Conservation (phyloP, 2,113 vertebrate species). For the Larimichthys polyactis region DNA sequence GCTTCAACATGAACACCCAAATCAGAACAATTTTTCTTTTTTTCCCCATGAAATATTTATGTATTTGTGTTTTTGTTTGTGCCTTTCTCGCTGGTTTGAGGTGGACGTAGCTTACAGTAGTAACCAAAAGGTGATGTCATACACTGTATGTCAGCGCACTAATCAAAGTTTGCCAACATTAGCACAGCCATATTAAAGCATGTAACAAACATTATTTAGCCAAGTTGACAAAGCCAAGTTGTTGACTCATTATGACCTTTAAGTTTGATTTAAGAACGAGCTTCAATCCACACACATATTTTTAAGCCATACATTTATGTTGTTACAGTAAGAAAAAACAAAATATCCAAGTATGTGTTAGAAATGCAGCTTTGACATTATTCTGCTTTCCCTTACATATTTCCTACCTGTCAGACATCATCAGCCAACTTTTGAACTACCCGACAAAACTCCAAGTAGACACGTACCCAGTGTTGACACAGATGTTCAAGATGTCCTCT, state of each 20-base stretch:
- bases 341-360: slow-evolving; percentile 8
- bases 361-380: slow-evolving; percentile 23
- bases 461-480: slow-evolving; percentile 69
- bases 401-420: slow-evolving; percentile 51
- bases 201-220: no score
- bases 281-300: slow-evolving; percentile 7
- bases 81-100: background rate
- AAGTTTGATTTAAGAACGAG: slow-evolving; percentile 16
- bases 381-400: slow-evolving; percentile 31
- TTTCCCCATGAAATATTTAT: background rate
- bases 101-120: background rate
- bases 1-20: background rate
- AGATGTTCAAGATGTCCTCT: slow-evolving; percentile 71
- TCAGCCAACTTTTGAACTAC: slow-evolving; percentile 29
- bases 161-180: no score
- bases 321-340: background rate
- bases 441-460: slow-evolving; percentile 30
- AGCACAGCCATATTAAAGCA: background rate
- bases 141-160: background rate
- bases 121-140: background rate
- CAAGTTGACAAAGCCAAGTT: background rate
- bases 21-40: background rate
- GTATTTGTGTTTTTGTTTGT: background rate
- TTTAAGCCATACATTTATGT: background rate
- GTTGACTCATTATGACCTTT: background rate